Evolutionary conservation across 2,888 invertebrate genomes (phyloP), one percentile per base, ranked within the genome.

Genomic region (Nephrotoma guestfalica): DNA sequence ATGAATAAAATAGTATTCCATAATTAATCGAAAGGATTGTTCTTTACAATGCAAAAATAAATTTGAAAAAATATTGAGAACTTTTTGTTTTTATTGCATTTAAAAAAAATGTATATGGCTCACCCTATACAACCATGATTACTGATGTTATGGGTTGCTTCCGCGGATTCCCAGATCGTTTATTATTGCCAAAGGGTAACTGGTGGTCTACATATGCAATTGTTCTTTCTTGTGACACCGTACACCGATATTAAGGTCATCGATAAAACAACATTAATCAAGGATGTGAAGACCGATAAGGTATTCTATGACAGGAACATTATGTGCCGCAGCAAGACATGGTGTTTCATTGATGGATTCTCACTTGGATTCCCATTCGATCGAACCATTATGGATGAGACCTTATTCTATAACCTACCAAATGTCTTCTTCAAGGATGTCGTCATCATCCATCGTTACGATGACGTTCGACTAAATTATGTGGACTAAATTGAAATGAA

Each of bases 131-230:
- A 41, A n/a, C 86, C 41, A 71, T 86, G 40, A 47, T 85, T 11
- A 71, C 71, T 30, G 86, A 86, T 43, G 86, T 41, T 41, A 41
- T 41, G 30, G 83, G 40, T 86, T 85, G 41, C 45, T 87, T 93
- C 88, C 92, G 93, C 88, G 93, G 93, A 86, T 93, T 93, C 92
- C 94, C 95, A 43, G 93, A 93, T 87, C 93, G 94, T 88, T 91
- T 95, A 40, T 88, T 94, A 87, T 90, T 95, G 86, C 95, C 95
- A 89, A 95, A 93, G 90, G 95, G 94, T 89, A 88, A 89, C 90
- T 88, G 93, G 92, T 88, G 95, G 95, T 88, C 93, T 94, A 92
- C 94, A 94, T 11, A 94, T 94, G 90, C 92, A 94, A 87, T 89
- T 95, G 71, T 91, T 94, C 91, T 94, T 94, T 86, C 92, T 94